Base-by-base conservation (phyloP, 2,797 vertebrate species). In the Acrossocheilus fasciatus region DNA sequence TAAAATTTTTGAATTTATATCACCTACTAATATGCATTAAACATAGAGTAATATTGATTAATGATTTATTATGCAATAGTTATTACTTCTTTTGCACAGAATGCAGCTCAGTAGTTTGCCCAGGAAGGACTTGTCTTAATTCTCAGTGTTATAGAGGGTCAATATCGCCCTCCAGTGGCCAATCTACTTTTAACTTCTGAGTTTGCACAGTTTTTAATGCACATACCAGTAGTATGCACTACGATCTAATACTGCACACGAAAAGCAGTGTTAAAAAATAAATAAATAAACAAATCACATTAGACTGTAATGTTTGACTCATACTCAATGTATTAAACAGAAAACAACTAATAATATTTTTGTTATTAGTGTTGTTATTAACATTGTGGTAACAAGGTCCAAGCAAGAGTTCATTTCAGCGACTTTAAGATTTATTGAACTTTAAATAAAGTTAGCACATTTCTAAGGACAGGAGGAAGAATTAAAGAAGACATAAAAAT, bases 101-200 rank as follows among this genome's bases (percentile, higher is more conserved):
- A 17, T 20, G n/a, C 47, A 68, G 36, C 54, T 64, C 23, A 18
- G 39, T 47, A 15, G 26, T 52, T 84, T 41, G 43, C 23, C 12
- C 26, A 4, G 43, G 47, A 43, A 5, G 5, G 45, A 41, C 15
- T 39, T 62, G 11, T 47, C 41, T 26, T 4, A 14, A 9, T 45
- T 39, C 9, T 43, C 41, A 52, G 52, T 70, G 11, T 59, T 69
- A 36, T 10, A 57, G 88, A 92, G 92, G 75, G 88, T 89, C 92
- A 93, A 91, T 79, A 91, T 18, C 88, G 17, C 86, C 92, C 91
- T 92, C 95, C 93, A 90, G 92, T 93, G 95, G 93, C 81, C 12
- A 41, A 5, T 88, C 6, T 3, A 1, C 20, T n/a, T 47, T 74
- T 57, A 52, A n/a, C 43, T 15, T 11, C 4, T 34, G 4, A 23